Evolutionary conservation across 2,888 invertebrate species (phyloP), one percentile per base, ranked within the genome.

Genomic region (Aethes cnicana): DNA sequence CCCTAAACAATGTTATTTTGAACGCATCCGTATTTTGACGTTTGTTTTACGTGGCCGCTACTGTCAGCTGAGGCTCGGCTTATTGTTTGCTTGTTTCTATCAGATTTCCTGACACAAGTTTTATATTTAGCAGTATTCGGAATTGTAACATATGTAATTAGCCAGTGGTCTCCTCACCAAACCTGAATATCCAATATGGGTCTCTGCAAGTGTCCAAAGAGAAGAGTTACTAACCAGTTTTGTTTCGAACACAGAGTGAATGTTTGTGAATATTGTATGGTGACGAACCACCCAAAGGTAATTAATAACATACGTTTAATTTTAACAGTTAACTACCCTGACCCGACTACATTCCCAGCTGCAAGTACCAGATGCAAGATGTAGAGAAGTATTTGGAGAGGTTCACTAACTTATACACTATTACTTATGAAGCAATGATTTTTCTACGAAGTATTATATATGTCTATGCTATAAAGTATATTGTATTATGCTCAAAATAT

Each of bases 201-300:
- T 58, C 91, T 99, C 58, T 99, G 99, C 89, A 99, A 99, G 84
- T 99, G 99, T 90, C 98, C 98, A 12, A 98, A 98, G 84, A 92
- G 97, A 67, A 95, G 95, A 87, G 98, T 99, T 58, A 99, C 99
- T 52, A 99, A 97, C 90, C 96, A 98, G 78, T 99, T 99, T 91
- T 99, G 99, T 90, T 99, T 98, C 85, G 98, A 99, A 83, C 99
- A 99, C 84, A 91, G 98, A 70, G 98, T 99, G 20, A 99, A 99
- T 92, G 99, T 99, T 73, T 99, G 99, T 86, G 98, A 99, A 90
- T 94, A 97, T 90, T 99, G 99, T 90, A 95, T 99, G 94, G 97
- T 98, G 58, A 95, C 96, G 66, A 97, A 95, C 85, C 99, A 99
- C 89, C 95, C 96, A 25, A 97, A 96, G 93, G 98, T 98, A 93